phyloP scores from a whole-genome alignment of 2,888 invertebrate species.

The Callyntrura sp. region DNA sequence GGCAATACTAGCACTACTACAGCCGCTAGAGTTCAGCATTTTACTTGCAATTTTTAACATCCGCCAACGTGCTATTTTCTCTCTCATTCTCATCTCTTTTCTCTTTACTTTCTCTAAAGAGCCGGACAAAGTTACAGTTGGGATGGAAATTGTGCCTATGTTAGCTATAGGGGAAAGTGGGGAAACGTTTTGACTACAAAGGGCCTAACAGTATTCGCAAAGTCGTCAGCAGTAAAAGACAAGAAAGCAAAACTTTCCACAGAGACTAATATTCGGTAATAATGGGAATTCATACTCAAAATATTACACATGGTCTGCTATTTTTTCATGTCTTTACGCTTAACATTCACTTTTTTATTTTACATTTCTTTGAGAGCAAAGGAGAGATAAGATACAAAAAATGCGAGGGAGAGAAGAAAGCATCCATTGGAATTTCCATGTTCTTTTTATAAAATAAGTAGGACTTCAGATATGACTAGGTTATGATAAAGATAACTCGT shows the following conservation, averaged over 20 bases:
- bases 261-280: conserved; percentile 55
- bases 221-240: conserved; percentile 6
- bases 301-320: conserved; percentile 40
- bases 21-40: conserved; percentile 50
- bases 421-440: too few species aligned
- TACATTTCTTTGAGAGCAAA: too few species aligned
- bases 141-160: not conserved
- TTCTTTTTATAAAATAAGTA: too few species aligned
- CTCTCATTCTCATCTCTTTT: not conserved
- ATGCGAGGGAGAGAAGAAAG: too few species aligned
- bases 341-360: not conserved
- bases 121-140: conserved; percentile 14
- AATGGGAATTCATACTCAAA: conserved; percentile 62
- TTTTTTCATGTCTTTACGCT: not conserved
- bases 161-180: conserved; percentile 1
- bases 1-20: conserved; percentile 40
- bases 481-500: too few species aligned
- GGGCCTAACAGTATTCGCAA: not conserved
- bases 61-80: conserved; percentile 37
- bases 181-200: not conserved
- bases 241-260: conserved; percentile 60
- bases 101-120: not conserved
- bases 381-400: too few species aligned
- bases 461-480: too few species aligned
- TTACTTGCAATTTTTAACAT: conserved; percentile 63